Evolutionary conservation across 2,888 invertebrate genomes (phyloP), one percentile per base, ranked within the genome.

Genomic region (Candidula unifasciata): DNA sequence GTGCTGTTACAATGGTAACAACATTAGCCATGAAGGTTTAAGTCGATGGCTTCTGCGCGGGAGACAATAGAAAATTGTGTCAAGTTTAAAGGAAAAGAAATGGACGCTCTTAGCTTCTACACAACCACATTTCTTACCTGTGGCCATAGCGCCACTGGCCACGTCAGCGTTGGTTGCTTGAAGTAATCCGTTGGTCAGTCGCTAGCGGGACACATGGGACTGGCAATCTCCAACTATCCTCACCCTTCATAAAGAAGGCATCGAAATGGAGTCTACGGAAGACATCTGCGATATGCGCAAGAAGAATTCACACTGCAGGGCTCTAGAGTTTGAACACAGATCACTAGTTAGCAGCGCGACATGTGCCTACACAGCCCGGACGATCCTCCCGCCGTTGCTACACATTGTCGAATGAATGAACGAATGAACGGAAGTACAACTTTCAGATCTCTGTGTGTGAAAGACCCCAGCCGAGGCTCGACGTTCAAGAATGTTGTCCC

Each of bases 141-240:
- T 78, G 78, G 78, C 78, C 78, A 78, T 78, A 37, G n/a, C 78
- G 3, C 37, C n/a, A n/a, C 64, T 78, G 78, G 37, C 76, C 64
- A 37, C 78, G 78, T 37, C 78, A 78, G 78, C 78, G 13, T 64
- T 21, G 60, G 21, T 35, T 33, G 24, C 33, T 18, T 13, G 30
- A 10, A 64, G 37, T 78, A 60, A 78, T 78, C 78, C 78, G 54
- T 78, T 64, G 78, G 78, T 78, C 78, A 78, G 64, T n/a, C 37
- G 30, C 64, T 78, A 64, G n/a, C 64, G n/a, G 78, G 64, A 64
- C 64, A n/a, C 64, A 64, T n/a, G n/a, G 8, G 2, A 64, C 78
- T 64, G 64, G 37, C 78, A 5, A n/a, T 8, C 37, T 35, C 13
- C 10, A 64, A 13, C 13, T 44, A 27, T 27, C n/a, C 37, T 78